These are phyloP conservation scores for Lamellibrachia satsuma DNA, from an alignment of 2,888 invertebrate species.

Conservation along the genomic window DNA sequence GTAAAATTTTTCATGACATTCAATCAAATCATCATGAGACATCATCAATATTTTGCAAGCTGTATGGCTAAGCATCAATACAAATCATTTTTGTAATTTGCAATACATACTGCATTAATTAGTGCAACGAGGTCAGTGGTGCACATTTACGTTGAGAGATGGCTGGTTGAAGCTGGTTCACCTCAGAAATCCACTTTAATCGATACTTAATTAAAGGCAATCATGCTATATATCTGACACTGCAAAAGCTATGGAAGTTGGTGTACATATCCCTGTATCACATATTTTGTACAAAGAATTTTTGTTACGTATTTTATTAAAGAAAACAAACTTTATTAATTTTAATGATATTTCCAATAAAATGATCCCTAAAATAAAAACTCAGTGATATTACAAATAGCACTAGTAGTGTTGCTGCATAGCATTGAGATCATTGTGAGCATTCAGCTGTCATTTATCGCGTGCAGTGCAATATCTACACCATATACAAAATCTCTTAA, in stretches of 20 bases:
- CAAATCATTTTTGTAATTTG: not conserved
- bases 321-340: too few relatives aligned
- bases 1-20: not conserved
- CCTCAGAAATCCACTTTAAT: not conserved
- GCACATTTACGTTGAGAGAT: not conserved
- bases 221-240: not conserved
- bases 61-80: not conserved
- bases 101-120: not conserved
- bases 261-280: too few relatives aligned
- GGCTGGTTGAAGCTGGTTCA: not conserved
- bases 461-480: not conserved
- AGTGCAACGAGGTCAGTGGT: not conserved
- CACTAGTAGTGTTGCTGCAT: too few relatives aligned
- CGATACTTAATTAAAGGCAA: not conserved
- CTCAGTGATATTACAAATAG: not conserved
- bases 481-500: not conserved
- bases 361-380: too few relatives aligned
- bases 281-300: too few relatives aligned
- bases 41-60: not conserved
- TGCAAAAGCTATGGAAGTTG: too few relatives aligned
- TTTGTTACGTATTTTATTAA: too few relatives aligned
- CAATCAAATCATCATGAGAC: not conserved
- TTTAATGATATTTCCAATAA: too few relatives aligned
- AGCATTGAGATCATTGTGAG: too few relatives aligned
- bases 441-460: too few relatives aligned